Evolutionary conservation across 1,140 invertebrate species (phyloP).

Genomic region (Drosophila lacteicornis): DNA sequence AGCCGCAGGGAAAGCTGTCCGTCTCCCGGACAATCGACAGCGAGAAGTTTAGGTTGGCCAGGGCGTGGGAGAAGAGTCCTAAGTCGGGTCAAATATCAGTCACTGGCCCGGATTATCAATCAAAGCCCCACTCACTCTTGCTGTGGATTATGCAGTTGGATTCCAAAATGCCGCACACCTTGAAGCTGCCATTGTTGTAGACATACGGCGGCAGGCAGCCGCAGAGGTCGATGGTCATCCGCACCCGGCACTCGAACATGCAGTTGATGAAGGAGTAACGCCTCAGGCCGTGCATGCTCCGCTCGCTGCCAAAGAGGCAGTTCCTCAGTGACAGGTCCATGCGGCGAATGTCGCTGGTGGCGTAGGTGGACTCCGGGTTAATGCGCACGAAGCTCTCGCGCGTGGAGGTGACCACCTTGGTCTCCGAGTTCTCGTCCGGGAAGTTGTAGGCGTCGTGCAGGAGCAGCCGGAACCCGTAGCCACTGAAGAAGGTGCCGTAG

Average conservation of each 20-base stretch:
- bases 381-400: slow-evolving; percentile 87
- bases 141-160: slow-evolving; percentile 66
- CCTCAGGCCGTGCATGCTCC: slow-evolving; percentile 74
- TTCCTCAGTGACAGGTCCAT: slow-evolving; percentile 85
- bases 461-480: slow-evolving; percentile 83
- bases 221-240: slow-evolving; percentile 85
- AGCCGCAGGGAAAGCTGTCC: slow-evolving; percentile 81
- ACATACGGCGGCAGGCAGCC: slow-evolving; percentile 87
- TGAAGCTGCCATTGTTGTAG: slow-evolving; percentile 84
- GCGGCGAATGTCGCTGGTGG: slow-evolving; percentile 85
- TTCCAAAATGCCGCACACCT: slow-evolving; percentile 54
- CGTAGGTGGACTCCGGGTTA: slow-evolving; percentile 87
- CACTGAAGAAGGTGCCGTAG: slow-evolving; percentile 84
- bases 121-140: slow-evolving; percentile 57
- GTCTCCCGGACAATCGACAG: slow-evolving; percentile 62
- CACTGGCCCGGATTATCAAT: too few relatives aligned
- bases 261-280: slow-evolving; percentile 89
- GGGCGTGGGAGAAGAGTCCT: slow-evolving; percentile 68
- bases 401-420: slow-evolving; percentile 86
- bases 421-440: slow-evolving; percentile 87
- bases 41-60: slow-evolving; percentile 66
- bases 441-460: slow-evolving; percentile 88
- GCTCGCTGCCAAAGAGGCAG: slow-evolving; percentile 87
- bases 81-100: background rate
- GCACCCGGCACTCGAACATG: slow-evolving; percentile 86